These are phyloP conservation scores for Xestia sexstrigata DNA, from an alignment of 2,888 invertebrate species.

Conservation along the genomic window DNA sequence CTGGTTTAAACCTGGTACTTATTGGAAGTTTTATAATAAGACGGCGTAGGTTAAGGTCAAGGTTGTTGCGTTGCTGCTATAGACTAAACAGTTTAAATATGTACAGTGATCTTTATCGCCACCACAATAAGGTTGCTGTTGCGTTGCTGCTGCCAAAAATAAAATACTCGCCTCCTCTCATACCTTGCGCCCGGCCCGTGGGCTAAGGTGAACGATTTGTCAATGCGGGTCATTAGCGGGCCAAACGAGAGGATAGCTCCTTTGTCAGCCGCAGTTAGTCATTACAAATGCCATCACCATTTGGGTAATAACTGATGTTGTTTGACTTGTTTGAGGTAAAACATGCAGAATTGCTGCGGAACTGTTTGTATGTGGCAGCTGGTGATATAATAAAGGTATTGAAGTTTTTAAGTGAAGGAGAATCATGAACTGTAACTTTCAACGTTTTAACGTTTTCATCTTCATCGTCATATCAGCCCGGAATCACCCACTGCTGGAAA, in stretches of 20 bases:
- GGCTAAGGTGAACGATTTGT: slow-evolving; percentile 85
- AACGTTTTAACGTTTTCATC: no score
- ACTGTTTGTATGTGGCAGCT: background rate
- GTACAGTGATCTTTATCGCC: background rate
- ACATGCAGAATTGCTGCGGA: slow-evolving; percentile 10
- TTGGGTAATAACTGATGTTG: slow-evolving; percentile 64
- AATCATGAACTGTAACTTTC: no score
- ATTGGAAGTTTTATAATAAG: no score
- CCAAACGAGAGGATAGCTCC: slow-evolving; percentile 69
- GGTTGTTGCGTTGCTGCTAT: no score
- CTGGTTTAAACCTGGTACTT: no score
- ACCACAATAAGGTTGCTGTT: background rate
- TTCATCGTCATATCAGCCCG: no score
- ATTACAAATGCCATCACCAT: slow-evolving; percentile 66
- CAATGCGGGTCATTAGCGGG: slow-evolving; percentile 80
- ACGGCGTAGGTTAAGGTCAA: no score
- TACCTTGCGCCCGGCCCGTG: slow-evolving; percentile 63
- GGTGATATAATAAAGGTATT: no score
- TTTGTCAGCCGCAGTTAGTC: slow-evolving; percentile 69
- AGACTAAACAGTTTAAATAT: no score
- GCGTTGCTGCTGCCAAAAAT: background rate
- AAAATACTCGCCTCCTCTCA: slow-evolving; percentile 53
- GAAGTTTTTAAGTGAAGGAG: no score
- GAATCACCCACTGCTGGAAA: no score
- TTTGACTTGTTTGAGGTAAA: slow-evolving; percentile 55